Evolutionary conservation across 2,888 invertebrate species (phyloP).

Genomic region (Myopa testacea): DNA sequence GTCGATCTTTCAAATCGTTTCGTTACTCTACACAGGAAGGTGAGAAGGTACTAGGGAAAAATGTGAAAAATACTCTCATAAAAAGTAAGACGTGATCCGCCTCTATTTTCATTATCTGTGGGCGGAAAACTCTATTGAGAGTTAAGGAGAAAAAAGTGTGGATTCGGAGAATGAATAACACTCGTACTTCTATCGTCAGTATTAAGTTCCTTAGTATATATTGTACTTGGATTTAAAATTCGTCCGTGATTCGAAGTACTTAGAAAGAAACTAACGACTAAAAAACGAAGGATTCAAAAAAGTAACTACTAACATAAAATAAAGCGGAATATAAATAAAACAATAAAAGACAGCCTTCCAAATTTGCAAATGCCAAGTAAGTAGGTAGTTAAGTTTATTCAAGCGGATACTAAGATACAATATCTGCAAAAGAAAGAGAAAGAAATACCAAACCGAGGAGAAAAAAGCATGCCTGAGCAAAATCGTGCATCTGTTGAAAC

Average conservation of each 20-base stretch:
- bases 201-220: no score
- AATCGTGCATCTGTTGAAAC: slow-evolving; percentile 33
- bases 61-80: neutral
- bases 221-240: neutral
- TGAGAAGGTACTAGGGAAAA: neutral
- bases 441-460: neutral
- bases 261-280: neutral
- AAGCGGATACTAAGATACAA: slow-evolving; percentile 9
- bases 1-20: no score
- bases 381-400: neutral
- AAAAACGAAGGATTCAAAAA: neutral
- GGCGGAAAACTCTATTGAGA: no score
- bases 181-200: no score
- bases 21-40: no score
- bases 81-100: no score
- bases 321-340: neutral
- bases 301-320: neutral
- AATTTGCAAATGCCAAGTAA: neutral
- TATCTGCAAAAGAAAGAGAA: neutral
- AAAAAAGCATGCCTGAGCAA: neutral
- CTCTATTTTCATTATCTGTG: no score
- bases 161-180: no score
- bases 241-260: neutral
- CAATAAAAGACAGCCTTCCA: neutral
- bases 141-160: no score